phyloP scores from a whole-genome alignment of 2,113 vertebrate species.

The Pan troglodytes region NHGRI_mPanTro3-v2.1_pri NC_072412.2:84677001-84677500 shows the following conservation, averaged over 20 bases:
- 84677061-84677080: background rate
- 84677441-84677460: background rate
- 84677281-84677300: conserved; percentile 25
- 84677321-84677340: background rate
- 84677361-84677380: background rate
- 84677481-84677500: background rate
- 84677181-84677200: background rate
- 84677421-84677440: background rate
- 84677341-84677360: background rate
- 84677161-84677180: background rate
- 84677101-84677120: background rate
- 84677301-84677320: conserved; percentile 5
- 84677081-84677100: background rate
- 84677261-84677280: background rate
- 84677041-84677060: background rate
- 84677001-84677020: background rate
- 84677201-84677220: background rate
- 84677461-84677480: background rate
- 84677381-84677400: background rate
- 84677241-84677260: background rate
- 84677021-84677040: background rate
- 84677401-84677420: background rate
- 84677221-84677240: background rate
- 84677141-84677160: background rate
- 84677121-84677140: background rate